These are phyloP conservation scores for Drosophila pullipes DNA, from an alignment of 2,888 invertebrate genomes.

Conservation along the genomic window DNA sequence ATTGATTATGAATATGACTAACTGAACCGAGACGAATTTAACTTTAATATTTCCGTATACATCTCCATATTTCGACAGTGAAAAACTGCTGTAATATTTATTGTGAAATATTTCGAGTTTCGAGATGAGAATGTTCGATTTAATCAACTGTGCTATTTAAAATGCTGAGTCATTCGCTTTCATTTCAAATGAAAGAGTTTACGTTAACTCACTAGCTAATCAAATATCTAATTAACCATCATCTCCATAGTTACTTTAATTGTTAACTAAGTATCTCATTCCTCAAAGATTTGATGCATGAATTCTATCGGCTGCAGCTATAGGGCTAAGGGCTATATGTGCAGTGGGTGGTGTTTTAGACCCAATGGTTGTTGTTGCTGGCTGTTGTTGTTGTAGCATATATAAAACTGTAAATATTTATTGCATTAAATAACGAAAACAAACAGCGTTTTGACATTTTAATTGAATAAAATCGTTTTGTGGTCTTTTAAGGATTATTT, in stretches of 20 bases:
- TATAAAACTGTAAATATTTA: conserved; percentile 74
- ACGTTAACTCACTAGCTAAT: neutral
- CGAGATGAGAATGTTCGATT: neutral
- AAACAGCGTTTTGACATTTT: conserved; percentile 81
- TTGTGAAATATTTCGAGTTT: neutral
- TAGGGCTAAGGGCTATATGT: conserved; percentile 1
- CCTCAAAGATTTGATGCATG: neutral
- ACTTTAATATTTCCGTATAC: neutral
- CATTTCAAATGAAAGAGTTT: neutral
- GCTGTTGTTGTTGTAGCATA: conserved; percentile 4
- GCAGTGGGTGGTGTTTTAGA: neutral
- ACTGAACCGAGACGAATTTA: neutral
- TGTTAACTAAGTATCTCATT: neutral
- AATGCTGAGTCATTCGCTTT: neutral
- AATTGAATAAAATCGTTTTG: conserved; percentile 80
- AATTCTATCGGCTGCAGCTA: neutral
- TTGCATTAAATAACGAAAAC: conserved; percentile 79
- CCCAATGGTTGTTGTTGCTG: conserved; percentile 1
- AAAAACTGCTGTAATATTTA: neutral
- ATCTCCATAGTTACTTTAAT: neutral
- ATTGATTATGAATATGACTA: neutral
- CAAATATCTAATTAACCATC: neutral
- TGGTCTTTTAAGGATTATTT: conserved; percentile 80
- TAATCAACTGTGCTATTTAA: neutral
- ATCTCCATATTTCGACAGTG: neutral